These are phyloP conservation scores for Euwallacea similis DNA, from an alignment of 1,140 invertebrate species.

Conservation along the genomic window DNA sequence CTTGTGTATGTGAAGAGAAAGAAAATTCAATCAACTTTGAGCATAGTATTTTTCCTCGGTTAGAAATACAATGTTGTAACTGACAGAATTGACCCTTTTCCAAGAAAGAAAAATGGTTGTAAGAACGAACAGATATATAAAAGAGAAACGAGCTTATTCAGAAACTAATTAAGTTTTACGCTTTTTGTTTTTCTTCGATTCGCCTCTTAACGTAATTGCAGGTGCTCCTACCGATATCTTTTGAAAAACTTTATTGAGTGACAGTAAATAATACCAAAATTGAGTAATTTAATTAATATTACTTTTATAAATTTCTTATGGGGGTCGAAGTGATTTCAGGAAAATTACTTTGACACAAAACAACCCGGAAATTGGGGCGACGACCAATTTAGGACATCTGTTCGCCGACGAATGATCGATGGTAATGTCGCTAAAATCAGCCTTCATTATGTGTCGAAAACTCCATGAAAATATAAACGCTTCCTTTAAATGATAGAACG, in stretches of 20 bases:
- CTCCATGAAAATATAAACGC: not conserved
- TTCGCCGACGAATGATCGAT: not conserved
- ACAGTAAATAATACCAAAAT: not conserved
- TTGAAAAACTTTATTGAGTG: not conserved
- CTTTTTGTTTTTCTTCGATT: constrained; percentile 8
- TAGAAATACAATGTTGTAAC: constrained; percentile 24
- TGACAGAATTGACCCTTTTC: constrained; percentile 30
- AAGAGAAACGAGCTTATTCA: constrained; percentile 14
- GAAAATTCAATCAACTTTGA: constrained; percentile 33
- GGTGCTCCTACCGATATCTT: not conserved
- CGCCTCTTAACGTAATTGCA: constrained; percentile 3
- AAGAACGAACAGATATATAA: constrained; percentile 10
- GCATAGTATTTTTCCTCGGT: constrained; percentile 27
- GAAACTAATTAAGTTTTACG: constrained; percentile 25
- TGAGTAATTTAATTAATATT: not conserved
- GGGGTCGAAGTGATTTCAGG: not conserved
- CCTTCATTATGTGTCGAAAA: not conserved
- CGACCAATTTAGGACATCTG: constrained; percentile 4
- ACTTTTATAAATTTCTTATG: constrained; percentile 1
- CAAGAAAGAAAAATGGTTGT: constrained; percentile 29
- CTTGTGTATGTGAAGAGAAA: not conserved
- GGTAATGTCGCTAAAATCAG: not conserved
- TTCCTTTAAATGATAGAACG: not conserved
- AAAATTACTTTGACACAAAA: not conserved
- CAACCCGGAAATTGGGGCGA: not conserved